Conservation (phyloP, 2,888 invertebrate genomes). For the Lasioglossum oenotherae region DNA sequence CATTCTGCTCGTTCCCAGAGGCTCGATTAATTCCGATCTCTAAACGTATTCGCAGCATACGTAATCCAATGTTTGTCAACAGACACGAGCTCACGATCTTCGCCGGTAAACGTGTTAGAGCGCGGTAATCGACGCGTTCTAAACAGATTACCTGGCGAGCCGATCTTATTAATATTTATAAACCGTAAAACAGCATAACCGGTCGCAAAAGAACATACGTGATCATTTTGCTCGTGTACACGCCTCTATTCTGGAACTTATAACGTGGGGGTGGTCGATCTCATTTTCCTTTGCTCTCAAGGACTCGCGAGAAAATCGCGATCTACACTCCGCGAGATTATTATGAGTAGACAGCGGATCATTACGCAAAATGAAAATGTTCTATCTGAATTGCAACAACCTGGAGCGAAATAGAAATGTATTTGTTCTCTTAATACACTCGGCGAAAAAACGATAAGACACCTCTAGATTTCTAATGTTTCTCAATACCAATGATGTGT, state of each 20-base stretch:
- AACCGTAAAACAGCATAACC: neutral
- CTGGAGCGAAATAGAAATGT: too few species aligned
- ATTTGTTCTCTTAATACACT: too few species aligned
- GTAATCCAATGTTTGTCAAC: conserved; percentile 37
- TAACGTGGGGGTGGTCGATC: conserved; percentile 1
- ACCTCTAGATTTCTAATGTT: too few species aligned
- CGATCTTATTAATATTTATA: conserved; percentile 5
- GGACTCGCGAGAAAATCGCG: neutral
- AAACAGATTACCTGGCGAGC: conserved; percentile 19
- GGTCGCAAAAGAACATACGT: neutral
- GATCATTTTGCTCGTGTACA: neutral
- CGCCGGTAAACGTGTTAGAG: conserved; percentile 28
- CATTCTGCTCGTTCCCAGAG: neutral
- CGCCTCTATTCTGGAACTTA: conserved; percentile 61
- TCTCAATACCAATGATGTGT: too few species aligned
- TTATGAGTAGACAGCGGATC: too few species aligned
- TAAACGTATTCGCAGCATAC: neutral
- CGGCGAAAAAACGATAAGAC: too few species aligned
- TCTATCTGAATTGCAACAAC: too few species aligned
- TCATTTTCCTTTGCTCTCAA: neutral
- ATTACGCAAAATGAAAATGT: too few species aligned
- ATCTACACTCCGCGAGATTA: neutral
- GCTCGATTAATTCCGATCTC: neutral
- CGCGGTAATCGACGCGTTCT: conserved; percentile 1
- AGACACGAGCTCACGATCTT: conserved; percentile 17